Percentiles rank a stretch among this genome's conserved stretches.
phyloP scores from a whole-genome alignment of 2,888 invertebrate species.

The Rhogogaster chlorosoma region DNA sequence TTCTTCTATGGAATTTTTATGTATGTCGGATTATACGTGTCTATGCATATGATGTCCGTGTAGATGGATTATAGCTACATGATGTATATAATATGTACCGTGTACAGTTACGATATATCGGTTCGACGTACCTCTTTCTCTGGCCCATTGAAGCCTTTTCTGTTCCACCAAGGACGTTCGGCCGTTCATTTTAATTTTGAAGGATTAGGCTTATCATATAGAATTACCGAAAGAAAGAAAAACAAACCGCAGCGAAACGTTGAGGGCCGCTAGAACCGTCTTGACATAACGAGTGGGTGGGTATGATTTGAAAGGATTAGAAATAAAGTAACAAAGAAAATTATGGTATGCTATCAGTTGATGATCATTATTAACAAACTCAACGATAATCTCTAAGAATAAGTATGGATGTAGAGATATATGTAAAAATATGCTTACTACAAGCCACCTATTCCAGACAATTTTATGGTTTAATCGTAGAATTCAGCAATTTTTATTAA shows the following conservation, averaged over 20 bases:
- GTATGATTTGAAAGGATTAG: neutral
- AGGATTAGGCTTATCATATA: neutral
- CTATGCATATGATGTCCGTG: too few relatives aligned
- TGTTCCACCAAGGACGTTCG: slow-evolving; percentile 87
- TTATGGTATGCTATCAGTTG: neutral
- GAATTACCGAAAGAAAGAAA: neutral
- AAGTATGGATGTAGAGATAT: neutral
- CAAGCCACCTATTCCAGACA: neutral
- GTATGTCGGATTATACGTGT: slow-evolving; percentile 24
- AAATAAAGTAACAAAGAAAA: neutral
- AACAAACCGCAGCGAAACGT: neutral
- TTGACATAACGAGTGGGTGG: neutral
- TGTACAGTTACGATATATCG: neutral
- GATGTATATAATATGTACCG: too few relatives aligned
- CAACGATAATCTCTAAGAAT: neutral
- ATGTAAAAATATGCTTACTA: neutral
- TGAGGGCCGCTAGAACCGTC: neutral
- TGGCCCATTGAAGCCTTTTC: slow-evolving; percentile 96
- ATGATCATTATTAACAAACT: neutral
- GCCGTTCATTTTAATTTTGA: slow-evolving; percentile 60
- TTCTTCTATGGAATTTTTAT: slow-evolving; percentile 82
- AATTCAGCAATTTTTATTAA: neutral
- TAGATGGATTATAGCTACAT: too few relatives aligned
- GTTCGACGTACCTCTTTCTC: slow-evolving; percentile 88
- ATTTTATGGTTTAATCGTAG: neutral